Evolutionary conservation across 2,113 vertebrate genomes (phyloP), one percentile per base, ranked within the genome.

Genomic region (Salminus brasiliensis): DNA sequence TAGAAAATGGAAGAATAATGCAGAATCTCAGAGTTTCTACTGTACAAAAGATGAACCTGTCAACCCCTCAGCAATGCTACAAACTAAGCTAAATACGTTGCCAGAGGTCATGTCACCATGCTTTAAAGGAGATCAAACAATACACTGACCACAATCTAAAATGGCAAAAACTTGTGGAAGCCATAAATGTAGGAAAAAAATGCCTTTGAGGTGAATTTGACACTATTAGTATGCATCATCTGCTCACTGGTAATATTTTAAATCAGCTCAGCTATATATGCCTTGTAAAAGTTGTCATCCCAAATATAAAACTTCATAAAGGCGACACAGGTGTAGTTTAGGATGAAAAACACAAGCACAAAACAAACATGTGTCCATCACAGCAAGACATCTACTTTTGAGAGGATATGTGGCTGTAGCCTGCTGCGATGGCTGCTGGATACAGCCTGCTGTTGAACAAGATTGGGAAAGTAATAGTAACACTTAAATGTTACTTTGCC

Each of bases 391-490:
- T 21, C 4, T 27, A 0, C 41, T 36, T 62, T 63, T 62, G 15
- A 57, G 18, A 57, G 34, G 5, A 52, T 12, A 69, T 18, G 27
- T 11, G 34, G 66, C 53, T 9, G 1, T n/a, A 16, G 3, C 30
- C 63, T 77, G 75, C 55, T 52, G 47, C 63, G 76, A 39, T 29
- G n/a, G 45, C 34, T 36, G 16, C 29, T 45, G 52, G 29, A n/a
- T 57, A 53, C 21, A 32, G 41, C n/a, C 68, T 63, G 57, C 15
- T 34, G 53, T 60, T 13, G 11, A 60, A 70, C 43, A 29, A 47
- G 36, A 27, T 27, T 30, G 36, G 1, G 25, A 34, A 47, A 69
- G 36, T 57, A 45, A 27, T n/a, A 25, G 27, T 30, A 69, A 10
- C 52, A 41, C 63, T n/a, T n/a, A n/a, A n/a, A n/a, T n/a, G n/a